Evolutionary conservation across 2,113 vertebrate genomes (phyloP).

Genomic region (Zonotrichia leucophrys): DNA sequence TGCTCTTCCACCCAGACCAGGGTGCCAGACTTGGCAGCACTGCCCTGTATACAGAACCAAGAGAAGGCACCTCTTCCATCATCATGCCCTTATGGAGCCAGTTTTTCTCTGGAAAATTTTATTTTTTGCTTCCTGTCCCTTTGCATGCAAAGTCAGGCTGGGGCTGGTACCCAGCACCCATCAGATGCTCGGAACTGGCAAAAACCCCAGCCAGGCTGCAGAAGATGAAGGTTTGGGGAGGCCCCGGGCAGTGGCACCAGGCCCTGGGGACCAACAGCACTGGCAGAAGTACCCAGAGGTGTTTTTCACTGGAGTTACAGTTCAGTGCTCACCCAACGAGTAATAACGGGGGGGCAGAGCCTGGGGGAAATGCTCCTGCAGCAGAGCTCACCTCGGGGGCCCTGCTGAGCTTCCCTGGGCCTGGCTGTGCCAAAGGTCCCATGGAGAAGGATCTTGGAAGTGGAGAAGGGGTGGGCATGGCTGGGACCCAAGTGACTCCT

Average conservation of each 20-base stretch:
- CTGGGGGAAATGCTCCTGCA: background rate
- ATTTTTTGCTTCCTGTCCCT: background rate
- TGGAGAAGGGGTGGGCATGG: background rate
- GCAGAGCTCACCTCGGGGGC: background rate
- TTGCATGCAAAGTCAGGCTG: background rate
- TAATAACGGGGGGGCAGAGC: background rate
- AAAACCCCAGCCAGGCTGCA: background rate
- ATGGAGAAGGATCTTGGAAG: background rate
- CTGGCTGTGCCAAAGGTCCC: background rate
- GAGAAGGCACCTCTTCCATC: background rate
- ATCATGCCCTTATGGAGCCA: background rate
- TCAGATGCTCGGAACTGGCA: background rate
- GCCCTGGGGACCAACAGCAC: background rate
- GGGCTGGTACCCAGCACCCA: background rate
- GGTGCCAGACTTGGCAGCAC: background rate
- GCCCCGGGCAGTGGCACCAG: background rate
- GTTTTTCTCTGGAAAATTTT: background rate
- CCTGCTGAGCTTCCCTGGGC: fast-evolving
- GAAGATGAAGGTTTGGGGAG: background rate
- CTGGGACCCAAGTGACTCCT: background rate
- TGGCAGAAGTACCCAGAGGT: slow-evolving; percentile 1
- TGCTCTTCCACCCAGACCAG: background rate
- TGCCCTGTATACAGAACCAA: background rate
- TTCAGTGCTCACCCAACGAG: background rate
- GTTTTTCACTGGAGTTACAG: slow-evolving; percentile 7